A percentile compares a stretch with the other conserved stretches of the same genome.
Conservation (phyloP, 2,888 invertebrate genomes). For the Allophyes oxyacanthae region DNA sequence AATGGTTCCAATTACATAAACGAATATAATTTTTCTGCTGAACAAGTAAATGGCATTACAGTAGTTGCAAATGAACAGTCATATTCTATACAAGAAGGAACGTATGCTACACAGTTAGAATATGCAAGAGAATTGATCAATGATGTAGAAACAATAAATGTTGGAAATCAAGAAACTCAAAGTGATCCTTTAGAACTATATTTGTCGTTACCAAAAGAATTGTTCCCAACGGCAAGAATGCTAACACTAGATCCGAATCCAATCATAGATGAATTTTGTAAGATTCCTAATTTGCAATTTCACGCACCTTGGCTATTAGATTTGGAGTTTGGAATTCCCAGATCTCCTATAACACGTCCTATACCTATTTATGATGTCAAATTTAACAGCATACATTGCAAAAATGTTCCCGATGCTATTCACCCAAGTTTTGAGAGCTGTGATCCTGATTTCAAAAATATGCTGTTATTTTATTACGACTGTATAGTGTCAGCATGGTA, state of each 20-base stretch:
- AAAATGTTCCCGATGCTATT: slow-evolving; percentile 69
- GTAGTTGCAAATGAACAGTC: slow-evolving; percentile 1
- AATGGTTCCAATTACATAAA: slow-evolving; percentile 11
- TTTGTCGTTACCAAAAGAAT: slow-evolving; percentile 67
- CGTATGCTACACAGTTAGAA: not conserved
- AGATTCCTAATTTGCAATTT: slow-evolving; percentile 57
- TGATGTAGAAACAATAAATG: slow-evolving; percentile 11
- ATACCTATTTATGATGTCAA: slow-evolving; percentile 74
- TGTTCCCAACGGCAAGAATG: slow-evolving; percentile 74
- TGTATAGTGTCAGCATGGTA: slow-evolving; percentile 75
- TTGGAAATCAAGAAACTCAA: not conserved
- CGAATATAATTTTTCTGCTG: slow-evolving; percentile 10
- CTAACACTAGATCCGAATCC: slow-evolving; percentile 73
- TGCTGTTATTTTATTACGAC: slow-evolving; percentile 75
- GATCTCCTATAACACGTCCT: slow-evolving; percentile 63
- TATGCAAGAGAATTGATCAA: not conserved
- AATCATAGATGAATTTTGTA: slow-evolving; percentile 77
- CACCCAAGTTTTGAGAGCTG: slow-evolving; percentile 79
- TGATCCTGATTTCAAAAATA: slow-evolving; percentile 67
- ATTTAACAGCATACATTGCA: slow-evolving; percentile 73
- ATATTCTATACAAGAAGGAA: slow-evolving; percentile 7
- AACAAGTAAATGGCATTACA: not conserved
- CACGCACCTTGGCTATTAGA: slow-evolving; percentile 75
- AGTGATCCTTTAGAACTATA: slow-evolving; percentile 65
- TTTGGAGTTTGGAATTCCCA: slow-evolving; percentile 75